Percentiles rank a stretch among this genome's conserved stretches.
Evolutionary conservation across 2,888 invertebrate species (phyloP).

Genomic region (Lutraria lutraria): DNA sequence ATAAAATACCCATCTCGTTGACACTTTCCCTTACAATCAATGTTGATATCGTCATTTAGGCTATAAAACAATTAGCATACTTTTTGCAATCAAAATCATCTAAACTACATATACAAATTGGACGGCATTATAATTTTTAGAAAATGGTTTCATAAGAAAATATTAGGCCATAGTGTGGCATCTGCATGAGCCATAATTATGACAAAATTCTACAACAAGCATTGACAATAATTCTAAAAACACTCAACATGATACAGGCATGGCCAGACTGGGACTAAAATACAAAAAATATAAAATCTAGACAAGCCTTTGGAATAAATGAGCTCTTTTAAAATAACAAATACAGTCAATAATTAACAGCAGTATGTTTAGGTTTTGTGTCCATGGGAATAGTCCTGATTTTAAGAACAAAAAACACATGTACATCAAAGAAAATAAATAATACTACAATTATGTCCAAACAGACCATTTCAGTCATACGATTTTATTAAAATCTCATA

Average conservation of each 20-base stretch:
- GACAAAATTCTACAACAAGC: background rate
- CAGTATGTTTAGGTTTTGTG: background rate
- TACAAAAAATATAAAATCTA: background rate
- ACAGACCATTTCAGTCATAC: background rate
- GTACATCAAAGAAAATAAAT: background rate
- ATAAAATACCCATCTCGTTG: too few species aligned
- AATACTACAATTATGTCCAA: background rate
- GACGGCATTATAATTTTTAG: conserved; percentile 28
- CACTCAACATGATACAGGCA: background rate
- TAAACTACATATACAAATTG: conserved; percentile 26
- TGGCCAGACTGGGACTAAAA: background rate
- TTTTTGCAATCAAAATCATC: background rate
- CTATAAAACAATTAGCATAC: background rate
- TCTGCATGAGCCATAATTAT: background rate
- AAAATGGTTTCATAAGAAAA: background rate
- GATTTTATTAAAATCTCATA: background rate
- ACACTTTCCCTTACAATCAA: background rate
- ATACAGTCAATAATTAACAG: background rate
- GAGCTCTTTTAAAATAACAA: background rate
- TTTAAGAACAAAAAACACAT: background rate
- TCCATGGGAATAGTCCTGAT: background rate
- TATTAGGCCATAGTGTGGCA: background rate
- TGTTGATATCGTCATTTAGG: background rate
- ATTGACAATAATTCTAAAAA: background rate
- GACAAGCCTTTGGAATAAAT: background rate